Percentiles rank a stretch among this genome's conserved stretches.
Evolutionary conservation across 35 echinoderm and acorn worm species (phyloP).

Genomic region (Nesometra sesokonis): DNA sequence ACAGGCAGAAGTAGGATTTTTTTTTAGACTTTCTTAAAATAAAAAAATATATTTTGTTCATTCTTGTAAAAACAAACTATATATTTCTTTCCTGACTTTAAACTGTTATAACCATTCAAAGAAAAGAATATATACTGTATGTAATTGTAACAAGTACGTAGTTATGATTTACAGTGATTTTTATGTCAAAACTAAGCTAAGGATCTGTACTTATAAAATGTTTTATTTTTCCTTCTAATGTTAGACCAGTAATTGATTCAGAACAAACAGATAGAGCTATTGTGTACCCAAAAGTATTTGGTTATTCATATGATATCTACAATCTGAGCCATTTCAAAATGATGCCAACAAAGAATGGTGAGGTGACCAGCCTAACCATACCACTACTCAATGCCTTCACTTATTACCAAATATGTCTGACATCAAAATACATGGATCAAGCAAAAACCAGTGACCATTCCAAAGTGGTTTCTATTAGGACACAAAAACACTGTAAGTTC

Average conservation of each 20-base stretch:
- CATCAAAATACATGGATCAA: conserved; percentile 33
- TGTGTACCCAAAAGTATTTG: conserved; percentile 8
- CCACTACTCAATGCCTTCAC: conserved; percentile 28
- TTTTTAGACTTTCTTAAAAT: background rate
- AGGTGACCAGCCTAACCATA: conserved; percentile 13
- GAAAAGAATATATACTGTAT: no score
- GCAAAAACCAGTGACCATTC: conserved; percentile 24
- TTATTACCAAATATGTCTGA: conserved; percentile 52
- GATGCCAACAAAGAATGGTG: conserved; percentile 45
- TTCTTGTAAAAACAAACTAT: no score
- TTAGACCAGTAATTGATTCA: conserved; percentile 7
- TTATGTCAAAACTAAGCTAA: no score
- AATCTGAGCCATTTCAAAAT: conserved; percentile 38
- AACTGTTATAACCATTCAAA: no score
- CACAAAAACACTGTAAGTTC: conserved; percentile 1
- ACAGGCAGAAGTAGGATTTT: background rate
- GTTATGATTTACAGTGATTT: no score
- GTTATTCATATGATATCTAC: conserved; percentile 44
- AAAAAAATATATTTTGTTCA: background rate
- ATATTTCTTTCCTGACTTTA: no score
- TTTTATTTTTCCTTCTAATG: no score
- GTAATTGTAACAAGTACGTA: no score
- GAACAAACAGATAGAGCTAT: conserved; percentile 1
- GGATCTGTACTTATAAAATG: no score
- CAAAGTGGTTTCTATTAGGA: conserved; percentile 14